A percentile compares a stretch with the other conserved stretches of the same genome.
These are phyloP conservation scores for Pachypanchax playfairii DNA, from an alignment of 2,113 vertebrate species.

Conservation along the genomic window DNA sequence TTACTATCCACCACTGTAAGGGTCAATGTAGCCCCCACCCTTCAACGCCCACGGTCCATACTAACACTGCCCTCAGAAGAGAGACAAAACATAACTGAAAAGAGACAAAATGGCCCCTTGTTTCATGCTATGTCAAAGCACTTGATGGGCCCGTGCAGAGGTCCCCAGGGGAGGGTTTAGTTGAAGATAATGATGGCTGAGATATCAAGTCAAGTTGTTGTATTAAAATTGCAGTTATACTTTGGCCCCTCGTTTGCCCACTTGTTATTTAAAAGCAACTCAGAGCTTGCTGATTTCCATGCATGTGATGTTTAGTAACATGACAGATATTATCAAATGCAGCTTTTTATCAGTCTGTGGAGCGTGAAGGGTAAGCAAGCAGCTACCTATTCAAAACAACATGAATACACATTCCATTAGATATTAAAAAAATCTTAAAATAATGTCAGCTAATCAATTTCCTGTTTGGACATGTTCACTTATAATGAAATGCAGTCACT, in stretches of 20 bases:
- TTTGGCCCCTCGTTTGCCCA: slow-evolving; percentile 72
- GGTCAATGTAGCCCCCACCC: slow-evolving; percentile 70
- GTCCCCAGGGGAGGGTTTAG: slow-evolving; percentile 68
- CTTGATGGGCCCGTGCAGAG: slow-evolving; percentile 65
- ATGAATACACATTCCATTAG: slow-evolving; percentile 71
- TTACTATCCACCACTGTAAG: slow-evolving; percentile 52
- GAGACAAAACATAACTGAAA: slow-evolving; percentile 77
- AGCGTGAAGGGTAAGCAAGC: slow-evolving; percentile 64
- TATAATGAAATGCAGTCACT: slow-evolving; percentile 67
- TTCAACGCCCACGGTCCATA: slow-evolving; percentile 64
- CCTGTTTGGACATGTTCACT: slow-evolving; percentile 65
- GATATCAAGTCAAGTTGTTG: slow-evolving; percentile 73
- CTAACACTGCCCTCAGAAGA: slow-evolving; percentile 70
- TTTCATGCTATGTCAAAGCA: slow-evolving; percentile 67
- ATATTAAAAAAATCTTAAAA: slow-evolving; percentile 62
- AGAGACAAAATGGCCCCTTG: slow-evolving; percentile 73
- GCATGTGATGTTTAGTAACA: slow-evolving; percentile 62
- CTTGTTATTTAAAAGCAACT: slow-evolving; percentile 60
- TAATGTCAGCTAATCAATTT: slow-evolving; percentile 70
- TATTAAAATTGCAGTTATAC: slow-evolving; percentile 66
- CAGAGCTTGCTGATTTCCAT: slow-evolving; percentile 60
- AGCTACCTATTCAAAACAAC: slow-evolving; percentile 48
- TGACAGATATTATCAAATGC: slow-evolving; percentile 68
- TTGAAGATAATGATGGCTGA: slow-evolving; percentile 66
- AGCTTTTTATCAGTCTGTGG: slow-evolving; percentile 59